Conservation (phyloP, 2,888 invertebrate genomes). For the Volucella inflata region DNA sequence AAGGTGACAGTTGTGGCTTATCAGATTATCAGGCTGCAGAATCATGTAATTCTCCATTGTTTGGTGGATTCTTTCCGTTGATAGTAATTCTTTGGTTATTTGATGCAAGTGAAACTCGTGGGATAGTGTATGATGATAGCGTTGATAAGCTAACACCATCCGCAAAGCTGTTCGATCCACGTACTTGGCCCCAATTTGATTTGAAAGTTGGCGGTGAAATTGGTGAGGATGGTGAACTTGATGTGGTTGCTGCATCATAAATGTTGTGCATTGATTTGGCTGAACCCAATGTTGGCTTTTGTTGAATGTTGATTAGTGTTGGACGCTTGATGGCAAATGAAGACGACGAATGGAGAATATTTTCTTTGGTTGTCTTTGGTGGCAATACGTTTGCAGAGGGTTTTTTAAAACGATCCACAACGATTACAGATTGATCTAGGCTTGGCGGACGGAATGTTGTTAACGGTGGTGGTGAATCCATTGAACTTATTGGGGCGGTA, state of each 20-base stretch:
- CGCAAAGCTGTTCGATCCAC: conserved; percentile 84
- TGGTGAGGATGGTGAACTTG: conserved; percentile 59
- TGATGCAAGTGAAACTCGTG: conserved; percentile 63
- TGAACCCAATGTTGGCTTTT: conserved; percentile 78
- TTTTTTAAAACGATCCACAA: conserved; percentile 64
- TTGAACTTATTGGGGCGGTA: conserved; percentile 41
- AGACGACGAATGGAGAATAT: conserved; percentile 80
- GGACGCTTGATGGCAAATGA: conserved; percentile 83
- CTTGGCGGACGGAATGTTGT: conserved; percentile 66
- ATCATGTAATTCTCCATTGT: conserved; percentile 71
- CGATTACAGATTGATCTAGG: conserved; percentile 48
- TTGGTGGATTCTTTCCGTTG: conserved; percentile 51
- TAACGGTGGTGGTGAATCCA: conserved; percentile 41
- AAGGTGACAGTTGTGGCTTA: conserved; percentile 9
- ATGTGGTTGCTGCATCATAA: conserved; percentile 78
- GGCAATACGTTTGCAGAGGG: conserved; percentile 54
- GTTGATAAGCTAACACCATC: conserved; percentile 60
- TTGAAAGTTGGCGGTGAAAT: conserved; percentile 8
- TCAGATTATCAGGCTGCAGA: conserved; percentile 77
- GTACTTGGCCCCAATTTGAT: conserved; percentile 84
- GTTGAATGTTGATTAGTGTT: conserved; percentile 77
- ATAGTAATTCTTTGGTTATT: conserved; percentile 59
- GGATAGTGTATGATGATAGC: conserved; percentile 70
- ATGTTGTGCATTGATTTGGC: conserved; percentile 81
- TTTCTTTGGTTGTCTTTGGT: conserved; percentile 62